Evolutionary conservation across 2,797 vertebrate species (phyloP).

Genomic region (Danionella dracula): DNA sequence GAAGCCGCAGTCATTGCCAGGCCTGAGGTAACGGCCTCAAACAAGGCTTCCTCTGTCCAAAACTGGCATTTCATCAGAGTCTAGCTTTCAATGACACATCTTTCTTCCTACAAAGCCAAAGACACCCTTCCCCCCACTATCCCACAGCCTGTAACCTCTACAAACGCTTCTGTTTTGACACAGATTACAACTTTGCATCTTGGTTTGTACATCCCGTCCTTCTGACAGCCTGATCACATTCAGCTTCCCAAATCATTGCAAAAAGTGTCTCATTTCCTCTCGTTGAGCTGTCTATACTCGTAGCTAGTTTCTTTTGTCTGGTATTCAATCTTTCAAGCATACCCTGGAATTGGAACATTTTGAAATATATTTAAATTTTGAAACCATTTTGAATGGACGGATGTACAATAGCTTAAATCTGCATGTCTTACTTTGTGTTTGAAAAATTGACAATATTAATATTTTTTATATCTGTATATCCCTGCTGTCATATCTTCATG

Average conservation of each 20-base stretch:
- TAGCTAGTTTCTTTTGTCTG: slow-evolving; percentile 45
- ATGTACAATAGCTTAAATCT: not conserved
- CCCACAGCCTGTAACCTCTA: slow-evolving; percentile 9
- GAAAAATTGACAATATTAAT: too few species aligned
- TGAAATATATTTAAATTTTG: slow-evolving; percentile 59
- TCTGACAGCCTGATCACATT: slow-evolving; percentile 63
- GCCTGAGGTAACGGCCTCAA: slow-evolving; percentile 66
- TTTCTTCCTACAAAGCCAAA: slow-evolving; percentile 38
- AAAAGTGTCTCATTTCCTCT: slow-evolving; percentile 52
- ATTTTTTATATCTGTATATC: too few species aligned
- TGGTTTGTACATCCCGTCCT: slow-evolving; percentile 46
- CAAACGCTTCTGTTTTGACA: slow-evolving; percentile 67
- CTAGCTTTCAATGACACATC: slow-evolving; percentile 66
- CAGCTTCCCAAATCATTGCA: slow-evolving; percentile 63
- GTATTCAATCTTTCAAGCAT: slow-evolving; percentile 63
- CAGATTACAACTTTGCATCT: slow-evolving; percentile 58
- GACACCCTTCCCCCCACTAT: slow-evolving; percentile 30
- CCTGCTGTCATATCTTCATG: too few species aligned
- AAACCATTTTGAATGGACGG: not conserved
- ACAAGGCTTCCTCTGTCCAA: slow-evolving; percentile 82
- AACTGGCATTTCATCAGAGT: slow-evolving; percentile 67
- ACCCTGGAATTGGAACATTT: slow-evolving; percentile 52
- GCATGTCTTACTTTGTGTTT: not conserved
- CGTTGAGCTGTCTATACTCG: slow-evolving; percentile 21
- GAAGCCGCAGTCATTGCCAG: slow-evolving; percentile 26